These are phyloP conservation scores for Poeciliopsis infans DNA, from an alignment of 2,797 vertebrate genomes.

Conservation along the genomic window DNA sequence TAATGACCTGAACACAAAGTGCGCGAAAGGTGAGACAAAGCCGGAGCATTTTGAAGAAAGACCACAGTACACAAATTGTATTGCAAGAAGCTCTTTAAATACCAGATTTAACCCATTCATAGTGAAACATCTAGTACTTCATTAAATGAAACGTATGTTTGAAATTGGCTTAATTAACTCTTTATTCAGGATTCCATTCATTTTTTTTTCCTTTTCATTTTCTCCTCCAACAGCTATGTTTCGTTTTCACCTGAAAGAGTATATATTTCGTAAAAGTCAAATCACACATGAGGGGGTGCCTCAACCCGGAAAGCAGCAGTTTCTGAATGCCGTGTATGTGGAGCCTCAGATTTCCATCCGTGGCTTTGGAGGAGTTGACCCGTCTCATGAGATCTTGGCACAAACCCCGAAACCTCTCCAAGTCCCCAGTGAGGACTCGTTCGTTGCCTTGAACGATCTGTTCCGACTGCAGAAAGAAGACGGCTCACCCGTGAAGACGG, in stretches of 20 bases:
- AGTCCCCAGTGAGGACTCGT: slow-evolving; percentile 24
- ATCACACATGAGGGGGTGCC: slow-evolving; percentile 72
- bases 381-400: slow-evolving; percentile 49
- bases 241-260: slow-evolving; percentile 51
- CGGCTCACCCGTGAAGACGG: slow-evolving; percentile 51
- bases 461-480: slow-evolving; percentile 54
- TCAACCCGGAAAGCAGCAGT: slow-evolving; percentile 67
- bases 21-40: slow-evolving; percentile 58
- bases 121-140: background rate
- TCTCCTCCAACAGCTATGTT: slow-evolving; percentile 51
- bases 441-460: slow-evolving; percentile 59
- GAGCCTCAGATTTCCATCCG: slow-evolving; percentile 65
- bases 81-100: background rate
- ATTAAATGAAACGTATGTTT: background rate
- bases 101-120: background rate
- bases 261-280: slow-evolving; percentile 48
- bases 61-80: background rate
- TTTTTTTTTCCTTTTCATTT: slow-evolving; percentile 5
- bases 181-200: background rate
- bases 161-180: background rate
- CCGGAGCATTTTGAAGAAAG: background rate
- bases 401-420: slow-evolving; percentile 4
- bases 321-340: slow-evolving; percentile 62
- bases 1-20: slow-evolving; percentile 32
- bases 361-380: slow-evolving; percentile 54